phyloP scores from a whole-genome alignment of 2,888 invertebrate species.

The Cremastinae sp. region DNA sequence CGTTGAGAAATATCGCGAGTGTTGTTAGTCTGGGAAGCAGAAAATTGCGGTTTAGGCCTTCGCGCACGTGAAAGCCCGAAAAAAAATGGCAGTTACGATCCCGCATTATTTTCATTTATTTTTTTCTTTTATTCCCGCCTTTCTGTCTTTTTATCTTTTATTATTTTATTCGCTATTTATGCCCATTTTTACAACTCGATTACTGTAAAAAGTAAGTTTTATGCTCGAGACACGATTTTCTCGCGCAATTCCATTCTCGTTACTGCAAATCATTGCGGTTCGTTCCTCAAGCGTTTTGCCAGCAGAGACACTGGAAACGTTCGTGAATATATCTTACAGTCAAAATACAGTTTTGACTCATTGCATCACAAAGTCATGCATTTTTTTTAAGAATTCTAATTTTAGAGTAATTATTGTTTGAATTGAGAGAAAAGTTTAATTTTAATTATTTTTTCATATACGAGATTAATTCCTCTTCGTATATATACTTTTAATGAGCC shows the following conservation, averaged over 20 bases:
- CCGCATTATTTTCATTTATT: background rate
- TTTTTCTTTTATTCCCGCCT: background rate
- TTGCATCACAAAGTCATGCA: background rate
- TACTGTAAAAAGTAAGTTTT: constrained; percentile 8
- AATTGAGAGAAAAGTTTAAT: too few relatives aligned
- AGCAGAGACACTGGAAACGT: constrained; percentile 5
- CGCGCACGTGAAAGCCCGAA: constrained; percentile 5
- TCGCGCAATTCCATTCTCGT: constrained; percentile 28
- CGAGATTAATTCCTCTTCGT: too few relatives aligned
- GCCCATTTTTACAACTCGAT: background rate
- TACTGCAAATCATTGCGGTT: constrained; percentile 3
- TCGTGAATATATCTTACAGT: background rate
- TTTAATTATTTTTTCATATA: too few relatives aligned
- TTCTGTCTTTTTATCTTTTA: constrained; percentile 2
- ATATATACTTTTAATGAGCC: too few relatives aligned
- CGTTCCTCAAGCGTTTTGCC: constrained; percentile 2
- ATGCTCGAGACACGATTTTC: constrained; percentile 27
- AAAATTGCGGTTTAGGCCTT: background rate
- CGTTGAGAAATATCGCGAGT: constrained; percentile 42
- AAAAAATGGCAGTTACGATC: background rate
- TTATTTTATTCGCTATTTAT: background rate
- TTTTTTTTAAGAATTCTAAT: too few relatives aligned
- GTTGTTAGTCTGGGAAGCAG: constrained; percentile 4
- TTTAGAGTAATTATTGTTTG: too few relatives aligned
- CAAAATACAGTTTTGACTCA: constrained; percentile 27